Conservation (phyloP, 2,888 invertebrate species). For the Polylopha cassiicola region DNA sequence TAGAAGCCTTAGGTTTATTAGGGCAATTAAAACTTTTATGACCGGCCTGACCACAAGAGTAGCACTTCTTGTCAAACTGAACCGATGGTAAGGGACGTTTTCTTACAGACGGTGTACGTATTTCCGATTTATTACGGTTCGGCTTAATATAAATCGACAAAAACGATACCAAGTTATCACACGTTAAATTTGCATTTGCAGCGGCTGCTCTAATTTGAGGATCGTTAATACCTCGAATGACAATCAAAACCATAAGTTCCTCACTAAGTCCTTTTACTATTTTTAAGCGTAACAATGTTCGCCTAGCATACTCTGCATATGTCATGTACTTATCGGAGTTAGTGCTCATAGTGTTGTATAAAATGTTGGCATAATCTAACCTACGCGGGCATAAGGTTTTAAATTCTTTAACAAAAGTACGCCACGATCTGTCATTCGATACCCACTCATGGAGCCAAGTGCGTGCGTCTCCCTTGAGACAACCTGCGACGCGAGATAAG, state of each 20-base stretch:
- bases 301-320: constrained; percentile 2
- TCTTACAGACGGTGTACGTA: too few species aligned
- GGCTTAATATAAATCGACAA: too few species aligned
- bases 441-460: constrained; percentile 2
- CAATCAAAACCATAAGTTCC: neutral
- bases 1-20: too few species aligned
- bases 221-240: neutral
- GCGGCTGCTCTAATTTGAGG: neutral
- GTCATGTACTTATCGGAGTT: constrained; percentile 3
- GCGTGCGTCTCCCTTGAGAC: constrained; percentile 1
- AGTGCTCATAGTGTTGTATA: constrained; percentile 4
- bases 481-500: neutral
- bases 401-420: constrained; percentile 7
- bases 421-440: constrained; percentile 7
- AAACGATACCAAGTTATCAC: too few species aligned
- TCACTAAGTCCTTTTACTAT: neutral
- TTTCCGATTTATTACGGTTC: too few species aligned
- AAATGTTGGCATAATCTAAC: constrained; percentile 9
- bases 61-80: too few species aligned
- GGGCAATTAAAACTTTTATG: too few species aligned
- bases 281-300: neutral
- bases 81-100: too few species aligned
- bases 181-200: too few species aligned
- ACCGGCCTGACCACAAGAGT: too few species aligned
- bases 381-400: constrained; percentile 2